A percentile compares a stretch with the other conserved stretches of the same genome.
phyloP scores from a whole-genome alignment of 1,140 invertebrate species.

The Bradysia coprophila region DNA sequence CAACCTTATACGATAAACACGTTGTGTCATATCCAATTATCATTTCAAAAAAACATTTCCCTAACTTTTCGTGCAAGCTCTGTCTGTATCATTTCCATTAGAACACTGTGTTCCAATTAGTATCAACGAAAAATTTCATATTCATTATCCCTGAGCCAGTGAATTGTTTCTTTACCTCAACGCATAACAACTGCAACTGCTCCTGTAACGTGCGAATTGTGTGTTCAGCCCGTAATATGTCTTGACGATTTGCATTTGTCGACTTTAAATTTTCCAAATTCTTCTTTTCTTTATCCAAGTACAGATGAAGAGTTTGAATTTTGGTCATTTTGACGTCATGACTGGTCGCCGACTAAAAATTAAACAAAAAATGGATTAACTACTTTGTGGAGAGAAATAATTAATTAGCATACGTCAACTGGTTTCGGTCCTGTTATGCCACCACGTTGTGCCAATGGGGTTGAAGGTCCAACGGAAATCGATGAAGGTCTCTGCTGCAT shows the following conservation, averaged over 20 bases:
- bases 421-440: slow-evolving; percentile 75
- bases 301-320: slow-evolving; percentile 54
- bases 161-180: slow-evolving; percentile 23
- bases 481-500: slow-evolving; percentile 16
- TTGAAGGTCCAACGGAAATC: slow-evolving; percentile 16
- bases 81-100: too few species aligned
- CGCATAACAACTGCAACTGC: slow-evolving; percentile 19
- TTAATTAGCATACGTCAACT: slow-evolving; percentile 51
- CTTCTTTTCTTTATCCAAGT: slow-evolving; percentile 61
- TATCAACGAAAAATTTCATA: too few species aligned
- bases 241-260: slow-evolving; percentile 14
- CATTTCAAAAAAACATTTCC: too few species aligned
- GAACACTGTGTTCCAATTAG: too few species aligned
- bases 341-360: slow-evolving; percentile 50
- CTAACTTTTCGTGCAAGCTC: too few species aligned
- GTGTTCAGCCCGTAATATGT: slow-evolving; percentile 16
- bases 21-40: too few species aligned
- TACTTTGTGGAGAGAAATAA: not conserved
- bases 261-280: slow-evolving; percentile 43
- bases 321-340: slow-evolving; percentile 54
- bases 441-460: slow-evolving; percentile 17
- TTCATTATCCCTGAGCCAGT: too few species aligned
- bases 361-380: not conserved
- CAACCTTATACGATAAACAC: too few species aligned
- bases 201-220: slow-evolving; percentile 21